phyloP scores from a whole-genome alignment of 2,888 invertebrate species.

The Heliconius cydno region DNA sequence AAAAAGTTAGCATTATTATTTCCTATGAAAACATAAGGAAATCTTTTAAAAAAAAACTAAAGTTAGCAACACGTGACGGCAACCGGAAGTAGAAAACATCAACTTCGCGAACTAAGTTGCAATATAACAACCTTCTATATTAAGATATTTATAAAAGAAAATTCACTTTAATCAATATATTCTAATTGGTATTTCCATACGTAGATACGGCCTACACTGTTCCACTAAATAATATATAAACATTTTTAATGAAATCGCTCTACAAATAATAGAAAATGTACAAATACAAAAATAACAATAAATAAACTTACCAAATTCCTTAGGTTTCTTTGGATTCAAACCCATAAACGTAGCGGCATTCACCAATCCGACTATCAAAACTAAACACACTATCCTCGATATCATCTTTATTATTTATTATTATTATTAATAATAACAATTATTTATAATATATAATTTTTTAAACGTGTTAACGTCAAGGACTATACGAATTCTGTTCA shows the following conservation, averaged over 20 bases:
- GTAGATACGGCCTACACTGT: background rate
- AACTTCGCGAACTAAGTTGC: background rate
- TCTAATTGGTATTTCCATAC: background rate
- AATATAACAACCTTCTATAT: background rate
- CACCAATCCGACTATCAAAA: conserved; percentile 59
- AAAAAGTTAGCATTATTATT: too few relatives aligned
- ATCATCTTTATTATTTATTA: conserved; percentile 58
- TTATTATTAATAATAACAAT: background rate
- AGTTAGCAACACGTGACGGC: background rate
- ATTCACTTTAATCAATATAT: background rate
- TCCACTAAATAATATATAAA: background rate
- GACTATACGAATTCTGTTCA: conserved; percentile 46
- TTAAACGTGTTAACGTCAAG: conserved; percentile 44
- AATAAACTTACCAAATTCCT: conserved; percentile 63
- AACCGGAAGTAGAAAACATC: background rate
- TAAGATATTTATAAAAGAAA: background rate
- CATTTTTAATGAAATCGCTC: background rate
- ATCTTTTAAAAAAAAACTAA: background rate
- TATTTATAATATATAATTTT: conserved; percentile 9
- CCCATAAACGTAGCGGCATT: conserved; percentile 63
- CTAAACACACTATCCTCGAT: conserved; percentile 62
- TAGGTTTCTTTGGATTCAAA: conserved; percentile 61
- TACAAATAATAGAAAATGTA: background rate
- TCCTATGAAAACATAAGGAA: too few relatives aligned
- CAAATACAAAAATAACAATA: background rate